Conservation (phyloP, 23 tunicate genomes). For the Styela clava region DNA sequence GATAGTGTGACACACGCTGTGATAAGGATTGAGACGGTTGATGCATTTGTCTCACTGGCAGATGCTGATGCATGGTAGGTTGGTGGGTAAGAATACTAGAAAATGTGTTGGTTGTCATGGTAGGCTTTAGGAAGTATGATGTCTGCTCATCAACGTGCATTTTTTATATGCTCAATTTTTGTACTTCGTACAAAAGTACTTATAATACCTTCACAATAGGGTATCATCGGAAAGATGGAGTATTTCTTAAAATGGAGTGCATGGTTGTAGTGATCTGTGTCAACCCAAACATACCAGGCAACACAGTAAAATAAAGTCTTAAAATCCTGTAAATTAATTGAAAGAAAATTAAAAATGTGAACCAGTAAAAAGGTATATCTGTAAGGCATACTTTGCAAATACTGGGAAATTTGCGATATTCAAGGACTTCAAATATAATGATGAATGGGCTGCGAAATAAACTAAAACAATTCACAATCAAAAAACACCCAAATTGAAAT, state of each 20-base stretch:
- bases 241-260: neutral
- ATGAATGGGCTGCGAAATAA: no score
- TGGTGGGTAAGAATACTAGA: constrained; percentile 25
- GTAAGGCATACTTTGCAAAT: no score
- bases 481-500: no score
- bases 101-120: constrained; percentile 28
- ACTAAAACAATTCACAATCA: neutral
- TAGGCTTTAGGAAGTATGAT: constrained; percentile 21
- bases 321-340: neutral
- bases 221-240: neutral
- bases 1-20: constrained; percentile 23
- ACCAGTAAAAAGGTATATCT: no score
- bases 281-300: neutral
- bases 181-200: neutral
- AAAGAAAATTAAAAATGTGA: neutral
- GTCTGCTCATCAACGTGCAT: constrained; percentile 29
- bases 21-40: neutral
- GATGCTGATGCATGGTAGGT: constrained; percentile 2
- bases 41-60: neutral
- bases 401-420: neutral
- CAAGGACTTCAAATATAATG: neutral
- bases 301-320: neutral
- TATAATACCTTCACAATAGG: neutral
- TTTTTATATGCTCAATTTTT: neutral
- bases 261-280: neutral